Evolutionary conservation across 2,797 vertebrate species (phyloP).

Genomic region (Xyrichtys novacula): DNA sequence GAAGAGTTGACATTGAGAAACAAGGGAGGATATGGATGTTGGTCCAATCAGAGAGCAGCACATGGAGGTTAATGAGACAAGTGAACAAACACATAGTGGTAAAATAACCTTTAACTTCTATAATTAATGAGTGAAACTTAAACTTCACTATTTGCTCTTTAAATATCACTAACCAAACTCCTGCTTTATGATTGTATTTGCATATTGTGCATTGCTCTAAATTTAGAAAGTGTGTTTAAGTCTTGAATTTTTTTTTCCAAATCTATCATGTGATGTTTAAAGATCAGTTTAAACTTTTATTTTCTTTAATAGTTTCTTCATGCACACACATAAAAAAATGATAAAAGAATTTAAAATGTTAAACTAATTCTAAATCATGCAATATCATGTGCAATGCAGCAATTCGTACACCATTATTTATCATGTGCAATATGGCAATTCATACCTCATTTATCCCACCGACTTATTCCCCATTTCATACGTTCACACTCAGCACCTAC

Average conservation of each 20-base stretch:
- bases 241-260: background rate
- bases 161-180: background rate
- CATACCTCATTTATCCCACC: too few relatives aligned
- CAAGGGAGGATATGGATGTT: background rate
- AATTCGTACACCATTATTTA: too few relatives aligned
- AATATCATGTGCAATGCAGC: too few relatives aligned
- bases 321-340: too few relatives aligned
- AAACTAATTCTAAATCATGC: too few relatives aligned
- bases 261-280: too few relatives aligned
- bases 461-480: too few relatives aligned
- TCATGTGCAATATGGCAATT: too few relatives aligned
- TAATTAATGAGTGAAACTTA: background rate
- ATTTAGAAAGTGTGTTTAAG: background rate
- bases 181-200: background rate
- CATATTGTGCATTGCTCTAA: background rate
- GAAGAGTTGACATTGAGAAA: background rate
- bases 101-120: conserved; percentile 10
- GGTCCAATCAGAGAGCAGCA: background rate
- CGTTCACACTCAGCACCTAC: too few relatives aligned
- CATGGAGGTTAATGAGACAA: background rate
- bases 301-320: too few relatives aligned
- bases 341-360: too few relatives aligned
- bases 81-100: background rate
- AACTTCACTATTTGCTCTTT: background rate
- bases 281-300: too few relatives aligned